Base-by-base conservation (phyloP, 2,797 vertebrate species). In the Urosaurus nigricauda region DNA sequence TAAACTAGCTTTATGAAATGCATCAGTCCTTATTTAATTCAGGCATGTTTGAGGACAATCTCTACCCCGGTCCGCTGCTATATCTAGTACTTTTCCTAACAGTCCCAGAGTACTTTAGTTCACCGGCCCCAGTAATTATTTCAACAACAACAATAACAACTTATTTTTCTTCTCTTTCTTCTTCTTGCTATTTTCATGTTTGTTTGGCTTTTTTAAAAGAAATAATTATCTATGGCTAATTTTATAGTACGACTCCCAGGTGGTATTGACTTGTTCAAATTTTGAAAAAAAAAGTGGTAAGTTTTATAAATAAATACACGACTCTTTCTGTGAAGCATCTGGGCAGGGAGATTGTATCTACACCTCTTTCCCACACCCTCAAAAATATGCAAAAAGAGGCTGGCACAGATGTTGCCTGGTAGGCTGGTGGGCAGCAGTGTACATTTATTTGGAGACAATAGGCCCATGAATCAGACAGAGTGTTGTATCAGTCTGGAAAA, bases 271-370 rank as follows among this genome's bases (percentile, higher is more conserved):
- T 53, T 53, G 81, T 79, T 29, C 35, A 3, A 51, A 70, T 77
- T 19, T 70, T 12, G 32, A 40, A 56, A 40, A 70, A 56, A 53
- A 70, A 83, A 35, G 26, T 32, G 19, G 24, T n/a, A 78, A n/a
- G 29, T 51, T 53, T 79, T n/a, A 68, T 70, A 84, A 84, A 83
- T 51, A 88, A 88, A 40, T 79, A 56, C 14, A 43, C 11, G 17
- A 24, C 7, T 37, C 37, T 73, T 79, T 58, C 29, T n/a, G 19
- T n/a, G 13, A 19, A 40, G 14, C 40, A 88, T 80, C 32, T 63
- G 58, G 68, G 4, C 26, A 71, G 53, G 37, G 26, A 35, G 77
- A 24, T 5, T 70, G 19, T 9, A 73, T 43, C n/a, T 19, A 60
- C 51, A 35, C 53, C 40, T 79, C 56, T 75, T 13, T 71, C 77